Base-by-base conservation (phyloP, 2,888 invertebrate genomes). In the Caenorhabditis japonica region DNA sequence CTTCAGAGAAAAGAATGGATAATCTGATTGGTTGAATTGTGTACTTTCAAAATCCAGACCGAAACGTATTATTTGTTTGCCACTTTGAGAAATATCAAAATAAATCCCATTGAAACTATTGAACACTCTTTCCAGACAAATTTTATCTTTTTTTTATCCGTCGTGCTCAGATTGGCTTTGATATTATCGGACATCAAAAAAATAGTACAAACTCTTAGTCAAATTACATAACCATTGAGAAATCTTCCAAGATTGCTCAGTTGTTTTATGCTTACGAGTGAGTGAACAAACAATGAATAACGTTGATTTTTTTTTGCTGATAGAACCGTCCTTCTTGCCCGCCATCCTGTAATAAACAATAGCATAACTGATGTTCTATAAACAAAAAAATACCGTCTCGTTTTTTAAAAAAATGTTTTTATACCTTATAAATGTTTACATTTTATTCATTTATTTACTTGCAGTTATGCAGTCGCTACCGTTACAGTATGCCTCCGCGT, bases 311-410 rank as follows among this genome's bases (percentile, higher is more conserved):
- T 60, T 55, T 55, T 27, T 17, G 34, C 1, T 21, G 38, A 55
- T 46, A 33, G 62, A 39, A 47, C n/a, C 47, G 53, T 53, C 46
- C 15, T n/a, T 36, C 52, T 36, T 53, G 38, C 23, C 33, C 51
- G 51, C 21, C 25, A 19, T 52, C 21, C 33, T 53, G 17, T 27
- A 36, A 34, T 64, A 55, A 56, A 64, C 64, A 64, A 64, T 64
- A 53, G 62, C 38, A 53, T 47, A 47, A 34, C 47, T 55, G 55
- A 64, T 64, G 64, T 55, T 64, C 43, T 41, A 56, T 49, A 55
- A 64, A 64, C 47, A 62, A 53, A 62, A n/a, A n/a, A 62, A 62
- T 36, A 51, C 51, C 51, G 51, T 51, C 46, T 38, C 8, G 34
- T 38, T 41, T 17, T 47, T 46, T 23, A 23, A 4, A n/a, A n/a